Conservation (phyloP, 2,113 vertebrate genomes). For the Scatophagus argus region DNA sequence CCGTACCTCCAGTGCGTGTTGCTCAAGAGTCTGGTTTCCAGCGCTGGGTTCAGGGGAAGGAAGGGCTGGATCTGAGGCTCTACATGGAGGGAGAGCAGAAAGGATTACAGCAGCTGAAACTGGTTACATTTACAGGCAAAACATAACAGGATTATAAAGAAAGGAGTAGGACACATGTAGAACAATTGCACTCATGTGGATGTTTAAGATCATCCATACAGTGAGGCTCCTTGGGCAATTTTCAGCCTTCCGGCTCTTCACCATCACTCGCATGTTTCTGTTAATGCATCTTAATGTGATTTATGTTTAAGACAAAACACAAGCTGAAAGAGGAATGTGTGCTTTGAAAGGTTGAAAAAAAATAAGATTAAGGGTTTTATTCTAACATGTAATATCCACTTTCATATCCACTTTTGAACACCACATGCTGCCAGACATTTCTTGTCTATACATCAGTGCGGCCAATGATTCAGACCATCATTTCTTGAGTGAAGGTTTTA, state of each 20-base stretch:
- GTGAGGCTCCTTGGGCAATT: conserved; percentile 52
- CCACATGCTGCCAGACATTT: conserved; percentile 17
- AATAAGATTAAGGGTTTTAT: conserved; percentile 39
- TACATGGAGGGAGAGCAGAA: conserved; percentile 38
- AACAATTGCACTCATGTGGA: conserved; percentile 39
- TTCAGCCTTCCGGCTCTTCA: conserved; percentile 27
- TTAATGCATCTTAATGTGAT: conserved; percentile 45
- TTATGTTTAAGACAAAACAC: conserved; percentile 42
- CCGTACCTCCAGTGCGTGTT: conserved; percentile 39
- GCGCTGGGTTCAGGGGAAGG: conserved; percentile 58
- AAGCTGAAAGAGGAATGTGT: conserved; percentile 40
- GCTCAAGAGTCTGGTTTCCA: conserved; percentile 59
- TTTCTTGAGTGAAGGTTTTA: conserved; percentile 30
- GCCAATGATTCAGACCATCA: conserved; percentile 37
- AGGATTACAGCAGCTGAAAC: conserved; percentile 31
- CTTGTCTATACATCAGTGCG: neutral
- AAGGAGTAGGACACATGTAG: conserved; percentile 21
- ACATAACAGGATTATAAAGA: conserved; percentile 57
- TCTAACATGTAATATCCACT: conserved; percentile 24
- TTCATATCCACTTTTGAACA: conserved; percentile 11
- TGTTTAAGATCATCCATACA: conserved; percentile 39
- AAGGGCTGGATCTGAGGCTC: conserved; percentile 64
- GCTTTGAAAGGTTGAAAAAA: conserved; percentile 20
- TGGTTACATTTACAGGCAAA: conserved; percentile 42
- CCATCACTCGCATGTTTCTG: conserved; percentile 51